These are phyloP conservation scores for Lasiommata megera DNA, from an alignment of 2,888 invertebrate species.

Conservation along the genomic window DNA sequence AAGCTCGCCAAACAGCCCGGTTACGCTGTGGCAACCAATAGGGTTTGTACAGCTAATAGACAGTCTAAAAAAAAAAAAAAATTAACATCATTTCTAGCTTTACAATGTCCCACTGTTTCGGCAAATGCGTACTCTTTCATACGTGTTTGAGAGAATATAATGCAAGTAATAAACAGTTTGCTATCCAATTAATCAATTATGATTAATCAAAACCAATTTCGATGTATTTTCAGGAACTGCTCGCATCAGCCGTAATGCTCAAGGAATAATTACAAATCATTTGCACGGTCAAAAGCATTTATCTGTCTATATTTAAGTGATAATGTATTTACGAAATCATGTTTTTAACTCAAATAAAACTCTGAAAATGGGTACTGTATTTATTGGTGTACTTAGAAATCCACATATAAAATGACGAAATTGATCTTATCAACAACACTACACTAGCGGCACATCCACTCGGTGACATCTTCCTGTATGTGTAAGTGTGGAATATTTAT, in stretches of 20 bases:
- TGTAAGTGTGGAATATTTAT: neutral
- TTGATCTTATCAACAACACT: constrained; percentile 35
- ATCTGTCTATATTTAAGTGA: neutral
- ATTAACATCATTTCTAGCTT: no score
- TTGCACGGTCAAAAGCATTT: neutral
- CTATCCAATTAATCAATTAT: neutral
- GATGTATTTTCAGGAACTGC: constrained; percentile 56
- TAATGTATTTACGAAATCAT: constrained; percentile 17
- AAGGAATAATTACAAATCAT: constrained; percentile 50
- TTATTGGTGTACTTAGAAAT: constrained; percentile 47
- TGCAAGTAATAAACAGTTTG: no score
- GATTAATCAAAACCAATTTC: neutral
- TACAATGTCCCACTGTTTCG: no score
- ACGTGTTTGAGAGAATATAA: no score
- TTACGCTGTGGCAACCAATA: no score
- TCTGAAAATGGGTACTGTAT: constrained; percentile 37
- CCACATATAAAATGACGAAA: constrained; percentile 48
- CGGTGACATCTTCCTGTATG: neutral
- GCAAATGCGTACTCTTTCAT: no score
- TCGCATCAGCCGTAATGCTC: constrained; percentile 60
- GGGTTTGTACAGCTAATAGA: no score
- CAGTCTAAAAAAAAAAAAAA: no score
- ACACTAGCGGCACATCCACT: neutral
- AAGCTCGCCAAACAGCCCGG: no score
- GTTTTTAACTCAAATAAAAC: constrained; percentile 33